phyloP scores from a whole-genome alignment of 2,113 vertebrate species.

The Carassius gibelio region DNA sequence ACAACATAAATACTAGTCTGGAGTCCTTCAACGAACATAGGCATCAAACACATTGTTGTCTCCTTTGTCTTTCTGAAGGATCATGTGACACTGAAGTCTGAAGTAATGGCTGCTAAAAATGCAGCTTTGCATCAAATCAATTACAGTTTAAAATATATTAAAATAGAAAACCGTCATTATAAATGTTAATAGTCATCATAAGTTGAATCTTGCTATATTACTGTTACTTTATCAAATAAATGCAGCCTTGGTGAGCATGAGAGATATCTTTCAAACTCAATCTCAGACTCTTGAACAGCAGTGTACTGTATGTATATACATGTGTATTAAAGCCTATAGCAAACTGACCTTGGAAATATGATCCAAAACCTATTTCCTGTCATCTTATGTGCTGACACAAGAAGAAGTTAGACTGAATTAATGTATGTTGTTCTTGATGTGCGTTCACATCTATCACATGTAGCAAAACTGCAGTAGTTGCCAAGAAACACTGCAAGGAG shows the following conservation, averaged over 20 bases:
- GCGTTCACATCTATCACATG: slow-evolving; percentile 1
- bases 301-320: not conserved
- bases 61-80: not conserved
- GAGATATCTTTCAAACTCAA: not conserved
- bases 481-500: slow-evolving; percentile 6
- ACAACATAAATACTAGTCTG: too few species aligned
- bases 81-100: not conserved
- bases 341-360: not conserved
- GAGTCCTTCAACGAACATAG: too few species aligned
- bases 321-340: not conserved
- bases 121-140: too few species aligned
- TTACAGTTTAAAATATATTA: not conserved
- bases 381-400: slow-evolving; percentile 5
- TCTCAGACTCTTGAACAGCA: not conserved
- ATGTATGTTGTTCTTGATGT: slow-evolving; percentile 35
- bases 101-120: not conserved
- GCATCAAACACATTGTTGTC: too few species aligned
- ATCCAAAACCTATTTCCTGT: slow-evolving; percentile 12
- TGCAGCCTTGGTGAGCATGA: not conserved
- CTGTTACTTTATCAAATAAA: slow-evolving; percentile 2
- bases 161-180: too few species aligned
- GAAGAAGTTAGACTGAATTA: slow-evolving; percentile 4
- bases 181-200: too few species aligned
- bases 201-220: not conserved
- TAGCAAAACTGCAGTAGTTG: slow-evolving; percentile 7